Base-by-base conservation (phyloP, 2,797 vertebrate genomes). In the Amazonetta brasiliensis region DNA sequence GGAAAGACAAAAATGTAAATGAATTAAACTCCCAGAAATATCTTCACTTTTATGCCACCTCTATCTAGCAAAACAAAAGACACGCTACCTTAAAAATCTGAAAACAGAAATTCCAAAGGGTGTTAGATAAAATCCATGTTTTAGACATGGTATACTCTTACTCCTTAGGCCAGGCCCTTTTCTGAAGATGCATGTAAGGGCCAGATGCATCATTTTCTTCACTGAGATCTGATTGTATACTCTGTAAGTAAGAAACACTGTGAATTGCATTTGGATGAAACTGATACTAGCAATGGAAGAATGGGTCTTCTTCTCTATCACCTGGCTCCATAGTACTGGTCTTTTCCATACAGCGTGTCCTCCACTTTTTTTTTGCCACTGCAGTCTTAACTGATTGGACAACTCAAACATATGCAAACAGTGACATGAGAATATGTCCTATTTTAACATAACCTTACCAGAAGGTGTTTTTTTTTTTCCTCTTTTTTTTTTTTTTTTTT, bases 371-470 rank as follows among this genome's bases (percentile, higher is more conserved):
- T 43, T 39, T 79, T 73, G 48, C 10, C 46, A 43, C 20, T 52
- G 19, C 30, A 19, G 3, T 9, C 17, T 52, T 33, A 25, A n/a
- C 30, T 26, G 28, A 71, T 21, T 44, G 22, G 9, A 75, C 41
- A 76, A 75, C 6, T 13, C 72, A 74, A 77, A n/a, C 0, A 0
- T 30, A 35, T 48, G 39, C 2, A 56, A 66, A 52, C 12, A 4
- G 9, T 12, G 37, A n/a, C 31, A 83, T 28, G 2, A 84, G 19
- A 80, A 23, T 20, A 37, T 21, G 26, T 46, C 7, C 30, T 18
- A 11, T 17, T n/a, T 69, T 31, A 54, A 71, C 11, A 85, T 64
- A 77, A 50, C 6, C 12, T 63, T 31, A 12, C 30, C 39, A 63
- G 28, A 39, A 28, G 3, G 46, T 23, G 46, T 4, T 48, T 48